Evolutionary conservation across 2,888 invertebrate species (phyloP).

Genomic region (Noctuana brunneofusca): DNA sequence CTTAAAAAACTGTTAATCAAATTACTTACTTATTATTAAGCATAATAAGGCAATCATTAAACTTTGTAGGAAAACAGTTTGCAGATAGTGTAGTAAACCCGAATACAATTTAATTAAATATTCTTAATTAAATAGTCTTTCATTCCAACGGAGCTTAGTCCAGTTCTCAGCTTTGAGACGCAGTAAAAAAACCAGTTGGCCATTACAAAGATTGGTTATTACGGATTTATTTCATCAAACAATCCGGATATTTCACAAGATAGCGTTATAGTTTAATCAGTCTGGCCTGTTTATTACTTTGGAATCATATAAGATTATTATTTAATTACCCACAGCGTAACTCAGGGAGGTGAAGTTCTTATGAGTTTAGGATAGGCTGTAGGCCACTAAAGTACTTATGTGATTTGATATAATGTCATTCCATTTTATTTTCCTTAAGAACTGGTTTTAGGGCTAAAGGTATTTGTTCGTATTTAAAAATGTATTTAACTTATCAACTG

Average conservation of each 20-base stretch:
- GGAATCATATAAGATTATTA: conserved; percentile 21
- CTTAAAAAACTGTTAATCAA: no score
- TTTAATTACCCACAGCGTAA: background rate
- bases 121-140: background rate
- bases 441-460: no score
- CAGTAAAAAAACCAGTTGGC: conserved; percentile 22
- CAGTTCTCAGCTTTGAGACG: conserved; percentile 6
- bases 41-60: no score
- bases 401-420: background rate
- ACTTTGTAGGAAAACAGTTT: no score
- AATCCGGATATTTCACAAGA: conserved; percentile 31
- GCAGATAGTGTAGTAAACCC: no score
- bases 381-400: background rate
- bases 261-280: conserved; percentile 17
- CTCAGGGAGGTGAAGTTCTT: background rate
- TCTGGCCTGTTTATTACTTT: conserved; percentile 28
- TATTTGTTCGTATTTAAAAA: no score
- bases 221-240: conserved; percentile 26
- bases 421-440: no score
- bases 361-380: conserved; percentile 1
- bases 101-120: background rate
- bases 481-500: no score
- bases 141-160: background rate
- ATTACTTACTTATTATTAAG: no score
- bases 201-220: conserved; percentile 21